A percentile compares a stretch with the other conserved stretches of the same genome.
phyloP scores from a whole-genome alignment of 2,797 vertebrate species.

The Distichodus sexfasciatus region DNA sequence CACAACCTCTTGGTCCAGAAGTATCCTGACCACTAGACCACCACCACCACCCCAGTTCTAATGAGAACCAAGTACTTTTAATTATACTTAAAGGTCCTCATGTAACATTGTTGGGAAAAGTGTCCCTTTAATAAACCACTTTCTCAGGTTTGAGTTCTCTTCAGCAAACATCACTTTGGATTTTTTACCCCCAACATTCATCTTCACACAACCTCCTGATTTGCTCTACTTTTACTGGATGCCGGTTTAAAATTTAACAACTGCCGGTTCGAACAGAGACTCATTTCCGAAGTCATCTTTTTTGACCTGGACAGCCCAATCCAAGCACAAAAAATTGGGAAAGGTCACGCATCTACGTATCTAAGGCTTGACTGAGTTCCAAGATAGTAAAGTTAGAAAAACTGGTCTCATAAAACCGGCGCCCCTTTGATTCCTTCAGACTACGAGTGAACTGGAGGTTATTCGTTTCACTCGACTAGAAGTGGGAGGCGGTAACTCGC shows the following conservation, averaged over 20 bases:
- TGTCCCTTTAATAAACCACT: too few species aligned
- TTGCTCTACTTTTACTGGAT: neutral
- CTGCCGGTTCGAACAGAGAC: neutral
- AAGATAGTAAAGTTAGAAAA: neutral
- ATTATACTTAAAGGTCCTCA: neutral
- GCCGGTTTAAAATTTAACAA: neutral
- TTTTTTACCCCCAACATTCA: neutral
- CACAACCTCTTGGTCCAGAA: too few species aligned
- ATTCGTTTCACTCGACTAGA: neutral
- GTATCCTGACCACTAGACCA: too few species aligned
- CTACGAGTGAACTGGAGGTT: neutral
- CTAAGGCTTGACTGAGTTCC: neutral
- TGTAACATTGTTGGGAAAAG: too few species aligned
- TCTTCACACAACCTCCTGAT: neutral
- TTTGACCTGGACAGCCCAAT: too few species aligned
- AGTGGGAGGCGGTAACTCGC: conserved; percentile 12
- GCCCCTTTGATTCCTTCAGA: neutral
- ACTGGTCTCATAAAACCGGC: neutral
- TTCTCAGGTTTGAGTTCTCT: neutral
- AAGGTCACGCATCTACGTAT: too few species aligned
- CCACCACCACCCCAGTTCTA: too few species aligned
- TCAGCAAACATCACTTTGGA: neutral
- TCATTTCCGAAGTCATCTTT: neutral
- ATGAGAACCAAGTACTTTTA: too few species aligned
- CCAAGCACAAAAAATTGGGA: neutral